A percentile compares a stretch with the other conserved stretches of the same genome.
These are phyloP conservation scores for Stictocephala bisonia DNA, from an alignment of 2,888 invertebrate species.

Conservation along the genomic window DNA sequence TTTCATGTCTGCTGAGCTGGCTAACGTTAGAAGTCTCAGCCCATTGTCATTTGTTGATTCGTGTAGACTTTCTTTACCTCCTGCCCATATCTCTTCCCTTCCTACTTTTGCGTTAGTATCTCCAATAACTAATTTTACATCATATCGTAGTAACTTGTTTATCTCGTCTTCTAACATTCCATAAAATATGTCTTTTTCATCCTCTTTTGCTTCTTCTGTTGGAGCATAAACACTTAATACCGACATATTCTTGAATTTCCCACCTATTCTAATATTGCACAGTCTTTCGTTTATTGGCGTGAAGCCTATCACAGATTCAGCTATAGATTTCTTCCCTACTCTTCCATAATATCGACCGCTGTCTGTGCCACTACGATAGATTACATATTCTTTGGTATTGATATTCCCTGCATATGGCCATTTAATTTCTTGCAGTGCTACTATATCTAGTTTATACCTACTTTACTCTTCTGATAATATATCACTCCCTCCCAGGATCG, in stretches of 20 bases:
- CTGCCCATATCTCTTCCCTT: background rate
- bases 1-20: slow-evolving; percentile 32
- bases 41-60: slow-evolving; percentile 10
- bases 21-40: slow-evolving; percentile 10
- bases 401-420: slow-evolving; percentile 16
- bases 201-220: slow-evolving; percentile 40
- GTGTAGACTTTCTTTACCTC: background rate
- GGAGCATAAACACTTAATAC: slow-evolving; percentile 45
- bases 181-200: slow-evolving; percentile 24
- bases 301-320: slow-evolving; percentile 9
- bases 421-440: slow-evolving; percentile 14
- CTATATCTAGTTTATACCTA: slow-evolving; percentile 14
- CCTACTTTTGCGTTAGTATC: slow-evolving; percentile 20
- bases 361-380: slow-evolving; percentile 25
- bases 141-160: slow-evolving; percentile 4
- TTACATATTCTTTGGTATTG: slow-evolving; percentile 25
- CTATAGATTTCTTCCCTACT: slow-evolving; percentile 4
- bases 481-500: background rate
- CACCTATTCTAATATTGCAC: slow-evolving; percentile 19
- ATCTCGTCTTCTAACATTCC: background rate
- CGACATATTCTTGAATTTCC: slow-evolving; percentile 37
- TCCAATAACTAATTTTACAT: background rate
- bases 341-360: background rate
- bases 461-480: background rate
- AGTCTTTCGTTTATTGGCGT: slow-evolving; percentile 12